Conservation (phyloP, 2,113 vertebrate genomes). For the Puffinus mauretanicus region DNA sequence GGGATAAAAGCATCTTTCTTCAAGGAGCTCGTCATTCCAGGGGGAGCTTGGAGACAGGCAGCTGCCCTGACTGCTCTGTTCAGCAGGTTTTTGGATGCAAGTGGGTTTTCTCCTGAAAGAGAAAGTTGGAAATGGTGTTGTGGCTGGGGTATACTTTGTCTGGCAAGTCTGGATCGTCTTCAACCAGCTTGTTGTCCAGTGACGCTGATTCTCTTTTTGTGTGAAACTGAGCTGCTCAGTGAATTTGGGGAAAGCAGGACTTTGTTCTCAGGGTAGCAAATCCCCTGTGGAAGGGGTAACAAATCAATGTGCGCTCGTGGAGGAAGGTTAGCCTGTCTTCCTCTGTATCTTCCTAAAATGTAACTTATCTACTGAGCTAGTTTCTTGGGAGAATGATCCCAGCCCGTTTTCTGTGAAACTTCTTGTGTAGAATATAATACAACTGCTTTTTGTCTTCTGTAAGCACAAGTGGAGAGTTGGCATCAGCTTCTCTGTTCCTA, state of each 20-base stretch:
- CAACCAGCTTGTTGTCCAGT: background rate
- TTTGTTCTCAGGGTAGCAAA: background rate
- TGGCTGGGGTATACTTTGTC: background rate
- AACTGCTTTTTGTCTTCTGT: background rate
- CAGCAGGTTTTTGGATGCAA: background rate
- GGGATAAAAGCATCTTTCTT: background rate
- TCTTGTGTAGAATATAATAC: background rate
- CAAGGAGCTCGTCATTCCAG: accelerated
- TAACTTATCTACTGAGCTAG: background rate
- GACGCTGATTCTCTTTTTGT: background rate
- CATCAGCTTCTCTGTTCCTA: background rate
- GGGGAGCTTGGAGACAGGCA: background rate
- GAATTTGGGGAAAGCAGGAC: background rate
- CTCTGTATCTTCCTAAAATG: background rate
- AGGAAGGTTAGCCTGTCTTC: background rate
- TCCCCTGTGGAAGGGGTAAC: background rate
- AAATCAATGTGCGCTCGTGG: background rate
- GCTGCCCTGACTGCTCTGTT: background rate
- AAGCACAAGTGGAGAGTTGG: background rate
- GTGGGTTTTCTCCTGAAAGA: background rate
- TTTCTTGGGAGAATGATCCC: background rate
- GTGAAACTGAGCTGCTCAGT: background rate
- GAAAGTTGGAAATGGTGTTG: accelerated
- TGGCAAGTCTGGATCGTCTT: background rate
- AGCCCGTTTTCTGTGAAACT: background rate